These are phyloP conservation scores for Rynchops niger DNA, from an alignment of 2,113 vertebrate species.

Conservation along the genomic window DNA sequence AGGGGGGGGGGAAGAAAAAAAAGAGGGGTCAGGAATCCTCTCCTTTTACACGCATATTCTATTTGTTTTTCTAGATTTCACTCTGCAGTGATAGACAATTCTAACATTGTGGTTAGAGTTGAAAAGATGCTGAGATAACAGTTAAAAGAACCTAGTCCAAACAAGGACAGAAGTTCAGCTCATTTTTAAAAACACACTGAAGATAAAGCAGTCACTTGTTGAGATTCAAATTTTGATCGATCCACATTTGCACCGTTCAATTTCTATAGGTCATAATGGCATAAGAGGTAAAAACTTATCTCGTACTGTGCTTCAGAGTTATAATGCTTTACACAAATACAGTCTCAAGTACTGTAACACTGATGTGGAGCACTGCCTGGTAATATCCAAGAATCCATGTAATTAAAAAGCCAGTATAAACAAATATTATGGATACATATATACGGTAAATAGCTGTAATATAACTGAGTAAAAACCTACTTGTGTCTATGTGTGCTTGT, in stretches of 20 bases:
- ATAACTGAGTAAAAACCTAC: neutral
- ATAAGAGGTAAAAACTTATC: neutral
- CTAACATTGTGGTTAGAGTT: neutral
- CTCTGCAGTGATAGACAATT: neutral
- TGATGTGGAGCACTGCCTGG: neutral
- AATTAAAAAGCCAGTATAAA: neutral
- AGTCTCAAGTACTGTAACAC: neutral
- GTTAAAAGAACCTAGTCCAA: neutral
- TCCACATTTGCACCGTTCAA: neutral
- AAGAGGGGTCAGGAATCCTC: neutral
- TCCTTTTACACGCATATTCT: neutral
- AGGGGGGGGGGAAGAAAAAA: neutral
- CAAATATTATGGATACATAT: neutral
- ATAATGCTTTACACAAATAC: neutral
- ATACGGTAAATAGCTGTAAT: neutral
- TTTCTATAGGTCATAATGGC: neutral
- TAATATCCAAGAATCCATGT: neutral
- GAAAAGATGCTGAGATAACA: neutral
- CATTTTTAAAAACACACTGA: neutral
- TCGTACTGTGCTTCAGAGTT: neutral
- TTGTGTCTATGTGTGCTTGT: neutral
- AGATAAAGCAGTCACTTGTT: neutral
- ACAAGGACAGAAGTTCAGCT: neutral
- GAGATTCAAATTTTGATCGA: neutral
- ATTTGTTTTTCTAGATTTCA: neutral